Evolutionary conservation across 2,113 vertebrate species (phyloP).

Genomic region (Rousettus leschenaultii): DNA sequence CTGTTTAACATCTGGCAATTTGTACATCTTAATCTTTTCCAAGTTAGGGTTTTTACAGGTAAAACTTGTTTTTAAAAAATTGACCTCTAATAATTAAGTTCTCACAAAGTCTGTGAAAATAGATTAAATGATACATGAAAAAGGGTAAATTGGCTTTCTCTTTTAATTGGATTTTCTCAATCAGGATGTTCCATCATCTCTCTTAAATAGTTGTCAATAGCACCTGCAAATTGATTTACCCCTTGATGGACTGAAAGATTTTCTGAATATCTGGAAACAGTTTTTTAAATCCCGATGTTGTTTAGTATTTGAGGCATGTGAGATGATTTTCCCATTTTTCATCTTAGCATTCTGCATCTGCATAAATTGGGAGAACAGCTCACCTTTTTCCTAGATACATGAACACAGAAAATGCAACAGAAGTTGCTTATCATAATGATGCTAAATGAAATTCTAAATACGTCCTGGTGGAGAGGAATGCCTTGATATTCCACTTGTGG

Average conservation of each 20-base stretch:
- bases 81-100: slow-evolving; percentile 9
- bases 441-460: slow-evolving; percentile 57
- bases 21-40: not conserved
- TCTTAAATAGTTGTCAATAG: slow-evolving; percentile 80
- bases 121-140: slow-evolving; percentile 15
- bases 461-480: not conserved
- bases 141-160: slow-evolving; percentile 47
- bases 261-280: slow-evolving; percentile 77
- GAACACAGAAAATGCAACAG: slow-evolving; percentile 2
- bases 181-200: slow-evolving; percentile 71
- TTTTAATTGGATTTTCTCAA: slow-evolving; percentile 77
- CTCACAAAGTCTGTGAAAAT: slow-evolving; percentile 34
- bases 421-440: slow-evolving; percentile 50
- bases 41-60: not conserved
- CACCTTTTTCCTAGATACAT: not conserved
- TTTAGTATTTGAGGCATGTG: slow-evolving; percentile 3
- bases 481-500: slow-evolving; percentile 27
- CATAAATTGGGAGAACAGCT: slow-evolving; percentile 29
- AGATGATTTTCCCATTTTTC: not conserved
- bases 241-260: slow-evolving; percentile 82
- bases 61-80: not conserved
- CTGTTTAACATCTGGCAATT: not conserved
- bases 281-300: slow-evolving; percentile 60
- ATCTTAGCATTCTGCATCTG: slow-evolving; percentile 45
- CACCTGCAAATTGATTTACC: slow-evolving; percentile 82